A percentile compares a stretch with the other conserved stretches of the same genome.
phyloP scores from a whole-genome alignment of 2,797 vertebrate species.

The Silurus aristotelis region DNA sequence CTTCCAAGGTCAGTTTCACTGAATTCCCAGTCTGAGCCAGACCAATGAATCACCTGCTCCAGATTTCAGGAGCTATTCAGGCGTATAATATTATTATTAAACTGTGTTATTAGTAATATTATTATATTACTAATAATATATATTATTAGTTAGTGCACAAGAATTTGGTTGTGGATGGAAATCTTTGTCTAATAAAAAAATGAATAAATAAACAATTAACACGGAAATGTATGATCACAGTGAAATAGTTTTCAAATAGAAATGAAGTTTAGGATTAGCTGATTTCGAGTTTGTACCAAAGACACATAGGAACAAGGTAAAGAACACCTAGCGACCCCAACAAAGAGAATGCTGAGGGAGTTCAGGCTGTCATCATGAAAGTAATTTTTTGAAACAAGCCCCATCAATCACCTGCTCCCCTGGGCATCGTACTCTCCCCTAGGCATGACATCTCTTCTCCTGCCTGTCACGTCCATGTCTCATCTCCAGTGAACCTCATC shows the following conservation, averaged over 20 bases:
- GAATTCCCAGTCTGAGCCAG: conserved; percentile 1
- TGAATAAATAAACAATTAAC: no score
- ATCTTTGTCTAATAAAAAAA: no score
- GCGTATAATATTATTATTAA: background rate
- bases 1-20: conserved; percentile 16
- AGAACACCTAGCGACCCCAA: background rate
- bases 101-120: no score
- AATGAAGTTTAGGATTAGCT: background rate
- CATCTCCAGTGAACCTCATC: conserved; percentile 15
- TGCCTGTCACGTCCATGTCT: conserved; percentile 24
- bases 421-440: conserved; percentile 29
- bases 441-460: conserved; percentile 27
- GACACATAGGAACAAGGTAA: conserved; percentile 14
- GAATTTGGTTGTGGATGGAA: background rate
- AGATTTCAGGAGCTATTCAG: background rate
- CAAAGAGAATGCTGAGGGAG: conserved; percentile 33
- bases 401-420: conserved; percentile 53
- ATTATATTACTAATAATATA: background rate
- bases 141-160: background rate
- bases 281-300: background rate
- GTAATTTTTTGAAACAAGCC: conserved; percentile 55
- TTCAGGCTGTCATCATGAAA: conserved; percentile 50
- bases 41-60: conserved; percentile 4
- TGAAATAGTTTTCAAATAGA: background rate
- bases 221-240: background rate